Evolutionary conservation across 2,797 vertebrate species (phyloP), one percentile per base, ranked within the genome.

Genomic region (Heterohyrax brucei): DNA sequence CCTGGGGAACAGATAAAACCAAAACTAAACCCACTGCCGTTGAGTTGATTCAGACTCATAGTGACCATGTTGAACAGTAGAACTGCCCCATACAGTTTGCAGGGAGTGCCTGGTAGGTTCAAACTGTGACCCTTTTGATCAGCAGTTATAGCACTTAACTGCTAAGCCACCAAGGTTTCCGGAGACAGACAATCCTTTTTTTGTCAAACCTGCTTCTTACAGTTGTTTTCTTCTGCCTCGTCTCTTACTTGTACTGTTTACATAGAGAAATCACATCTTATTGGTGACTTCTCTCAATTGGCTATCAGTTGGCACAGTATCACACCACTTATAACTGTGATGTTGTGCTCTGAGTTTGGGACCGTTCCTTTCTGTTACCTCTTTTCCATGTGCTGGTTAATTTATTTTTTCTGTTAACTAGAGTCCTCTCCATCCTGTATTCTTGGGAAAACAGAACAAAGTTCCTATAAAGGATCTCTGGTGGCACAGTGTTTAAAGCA

Each of bases 351-450:
- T 66, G 28, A 73, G 39, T 22, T 78, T 79, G 26, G 66, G n/a
- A 12, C 28, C 26, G n/a, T 44, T 13, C 26, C 39, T 73, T 44
- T 21, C 62, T 77, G 12, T 76, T 93, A 75, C 7, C 24, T 50
- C 70, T 87, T 80, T 70, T n/a, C 48, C 44, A 48, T 48, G 80
- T 73, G 24, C 56, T 84, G 39, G 24, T 64, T 84, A 62, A 48
- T 89, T 78, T 70, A 72, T 75, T 76, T 90, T 90, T 85, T 79
- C 66, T 68, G 18, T 61, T 95, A 85, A 84, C 64, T 66, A 1
- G 83, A 87, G 48, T 33, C 12, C 53, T 77, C 30, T 91, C n/a
- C 62, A 56, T 61, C 44, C n/a, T 88, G 3, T 76, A 24, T 8
- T 33, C 44, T 73, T 85, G 33, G 44, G 75, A 75, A 75, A 89